Base-by-base conservation (phyloP, 2,888 invertebrate species). In the Rhagonycha fulva region DNA sequence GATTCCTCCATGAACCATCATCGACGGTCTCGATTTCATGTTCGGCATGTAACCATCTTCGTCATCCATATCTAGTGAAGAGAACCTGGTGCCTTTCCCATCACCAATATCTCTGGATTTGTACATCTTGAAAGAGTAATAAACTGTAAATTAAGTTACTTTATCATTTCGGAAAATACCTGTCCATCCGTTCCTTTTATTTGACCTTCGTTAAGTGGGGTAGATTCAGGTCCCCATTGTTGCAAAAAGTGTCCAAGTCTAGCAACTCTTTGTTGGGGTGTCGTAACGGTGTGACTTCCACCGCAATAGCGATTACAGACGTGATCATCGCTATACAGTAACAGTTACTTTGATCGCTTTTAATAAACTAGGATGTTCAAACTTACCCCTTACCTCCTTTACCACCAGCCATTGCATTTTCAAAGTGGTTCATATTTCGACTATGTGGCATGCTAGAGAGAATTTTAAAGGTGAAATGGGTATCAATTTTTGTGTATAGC, bases 301-400 rank as follows among this genome's bases (percentile, higher is more conserved):
- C 95, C 95, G 80, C 94, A 94, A 85, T 94, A 95, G 0, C 95
- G 92, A 86, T 92, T 93, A 85, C 92, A 92, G 1, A 92, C 84
- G 81, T 93, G 88, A 80, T 88, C 88, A 62, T 84, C 84, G 11
- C 73, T 73, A 47, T 5, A 5, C 12, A n/a, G 5, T 1, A 4
- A 12, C n/a, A 47, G n/a, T 47, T n/a, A 47, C 0, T 47, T 47
- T 9, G 12, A 4, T 47, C 2, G 47, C 4, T 47, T 11, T 47
- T 47, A n/a, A 47, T 0, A 47, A 47, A 4, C 2, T 9, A 2
- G n/a, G 7, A n/a, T 47, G 3, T n/a, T n/a, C 7, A 7, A 47
- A 47, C 23, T 81, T 83, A 86, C 85, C 79, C 79, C 78, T 81
- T 81, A 11, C 80, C 79, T 14, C 75, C 61, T 70, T 85, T 88